These are phyloP conservation scores for Aldabrachelys gigantea DNA, from an alignment of 2,113 vertebrate genomes.

Conservation along the genomic window DNA sequence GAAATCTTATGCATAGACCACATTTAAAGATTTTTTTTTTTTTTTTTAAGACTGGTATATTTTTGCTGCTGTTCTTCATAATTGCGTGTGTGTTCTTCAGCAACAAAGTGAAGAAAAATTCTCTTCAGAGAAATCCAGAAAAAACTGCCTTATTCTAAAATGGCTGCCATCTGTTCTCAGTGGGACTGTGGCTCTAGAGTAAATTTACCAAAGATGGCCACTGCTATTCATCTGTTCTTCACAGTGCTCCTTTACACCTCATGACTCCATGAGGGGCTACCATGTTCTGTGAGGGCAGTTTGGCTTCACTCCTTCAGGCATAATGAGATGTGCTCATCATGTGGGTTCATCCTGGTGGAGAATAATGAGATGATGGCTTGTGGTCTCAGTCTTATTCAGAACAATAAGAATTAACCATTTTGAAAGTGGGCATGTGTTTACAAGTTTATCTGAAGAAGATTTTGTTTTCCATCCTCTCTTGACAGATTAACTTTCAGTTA, in stretches of 20 bases:
- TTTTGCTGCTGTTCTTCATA: not conserved
- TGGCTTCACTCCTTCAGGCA: not conserved
- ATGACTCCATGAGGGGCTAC: not conserved
- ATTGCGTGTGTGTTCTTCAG: not conserved
- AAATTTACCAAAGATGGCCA: accelerated
- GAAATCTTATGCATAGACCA: not conserved
- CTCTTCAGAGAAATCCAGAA: not conserved
- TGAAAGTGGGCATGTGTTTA: not conserved
- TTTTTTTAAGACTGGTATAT: not conserved
- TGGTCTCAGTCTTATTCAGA: not conserved
- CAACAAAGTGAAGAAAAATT: not conserved
- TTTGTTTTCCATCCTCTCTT: no score
- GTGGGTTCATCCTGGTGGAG: not conserved
- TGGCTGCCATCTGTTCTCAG: not conserved
- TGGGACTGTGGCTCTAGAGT: not conserved
- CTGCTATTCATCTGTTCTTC: not conserved
- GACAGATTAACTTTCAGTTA: no score
- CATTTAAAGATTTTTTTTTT: not conserved
- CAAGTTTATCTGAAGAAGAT: not conserved
- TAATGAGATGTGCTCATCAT: not conserved
- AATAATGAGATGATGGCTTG: not conserved
- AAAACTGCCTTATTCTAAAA: not conserved
- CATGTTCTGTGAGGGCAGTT: not conserved
- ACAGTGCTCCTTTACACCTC: not conserved
- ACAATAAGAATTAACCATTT: not conserved